Conservation (phyloP, 2,888 invertebrate genomes). For the Hemithea aestivaria region DNA sequence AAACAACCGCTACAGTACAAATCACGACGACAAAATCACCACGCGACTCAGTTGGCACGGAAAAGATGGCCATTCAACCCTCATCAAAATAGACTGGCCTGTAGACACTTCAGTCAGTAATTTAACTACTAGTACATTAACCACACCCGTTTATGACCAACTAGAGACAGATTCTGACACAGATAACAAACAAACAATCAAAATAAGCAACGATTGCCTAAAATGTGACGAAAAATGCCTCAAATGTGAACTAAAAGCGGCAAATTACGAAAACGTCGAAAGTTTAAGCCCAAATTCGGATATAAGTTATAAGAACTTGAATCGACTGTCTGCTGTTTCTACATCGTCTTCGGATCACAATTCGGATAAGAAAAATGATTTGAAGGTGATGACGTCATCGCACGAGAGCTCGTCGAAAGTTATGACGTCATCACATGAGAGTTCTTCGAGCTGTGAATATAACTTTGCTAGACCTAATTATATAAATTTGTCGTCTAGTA, state of each 20-base stretch:
- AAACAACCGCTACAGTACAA: slow-evolving; percentile 56
- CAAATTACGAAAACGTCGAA: slow-evolving; percentile 56
- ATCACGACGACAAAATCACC: slow-evolving; percentile 42
- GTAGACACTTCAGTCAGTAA: slow-evolving; percentile 50
- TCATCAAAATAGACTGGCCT: slow-evolving; percentile 72
- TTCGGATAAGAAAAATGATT: slow-evolving; percentile 44
- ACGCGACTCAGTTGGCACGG: slow-evolving; percentile 67
- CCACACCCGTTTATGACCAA: slow-evolving; percentile 63
- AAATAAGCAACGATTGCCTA: slow-evolving; percentile 51
- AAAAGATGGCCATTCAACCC: slow-evolving; percentile 67
- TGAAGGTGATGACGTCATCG: slow-evolving; percentile 67
- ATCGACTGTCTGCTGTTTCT: slow-evolving; percentile 66
- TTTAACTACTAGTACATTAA: slow-evolving; percentile 53
- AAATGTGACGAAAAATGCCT: slow-evolving; percentile 61
- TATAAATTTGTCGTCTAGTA: slow-evolving; percentile 67
- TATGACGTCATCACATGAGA: slow-evolving; percentile 58
- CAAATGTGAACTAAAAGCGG: slow-evolving; percentile 65
- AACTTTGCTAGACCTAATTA: slow-evolving; percentile 67
- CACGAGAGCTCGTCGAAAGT: slow-evolving; percentile 70
- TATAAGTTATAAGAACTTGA: slow-evolving; percentile 72
- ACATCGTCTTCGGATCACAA: slow-evolving; percentile 62
- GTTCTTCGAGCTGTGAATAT: slow-evolving; percentile 60
- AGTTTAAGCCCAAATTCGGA: slow-evolving; percentile 56
- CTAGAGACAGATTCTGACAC: slow-evolving; percentile 70
- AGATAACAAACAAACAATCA: slow-evolving; percentile 65